Percentiles rank a stretch among this genome's conserved stretches.
These are phyloP conservation scores for Lasioglossum villosulum DNA, from an alignment of 2,888 invertebrate genomes.

Conservation along the genomic window DNA sequence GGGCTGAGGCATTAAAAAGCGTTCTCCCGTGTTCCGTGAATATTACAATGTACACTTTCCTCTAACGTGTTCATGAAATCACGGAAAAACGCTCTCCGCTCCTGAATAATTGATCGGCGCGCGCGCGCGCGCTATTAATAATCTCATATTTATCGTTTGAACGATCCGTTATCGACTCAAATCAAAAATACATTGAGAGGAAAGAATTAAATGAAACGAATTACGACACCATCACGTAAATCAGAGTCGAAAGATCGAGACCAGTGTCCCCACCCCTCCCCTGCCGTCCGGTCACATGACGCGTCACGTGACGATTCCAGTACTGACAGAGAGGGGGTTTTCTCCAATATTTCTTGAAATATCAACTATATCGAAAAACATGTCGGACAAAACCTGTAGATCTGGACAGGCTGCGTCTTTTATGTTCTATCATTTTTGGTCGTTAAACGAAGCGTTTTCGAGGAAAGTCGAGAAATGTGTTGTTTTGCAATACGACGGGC, in stretches of 20 bases:
- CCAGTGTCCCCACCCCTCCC: too few species aligned
- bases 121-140: background rate
- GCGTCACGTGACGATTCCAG: too few species aligned
- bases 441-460: background rate
- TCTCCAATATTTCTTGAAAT: background rate
- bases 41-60: conserved; percentile 17
- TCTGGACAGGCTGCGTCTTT: background rate
- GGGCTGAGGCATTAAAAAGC: conserved; percentile 14
- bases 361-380: background rate
- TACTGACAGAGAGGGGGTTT: too few species aligned
- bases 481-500: too few species aligned
- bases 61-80: conserved; percentile 7
- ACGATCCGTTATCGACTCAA: background rate
- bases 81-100: background rate
- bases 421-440: background rate
- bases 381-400: background rate
- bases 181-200: background rate
- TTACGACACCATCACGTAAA: background rate
- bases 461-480: background rate
- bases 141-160: conserved; percentile 4
- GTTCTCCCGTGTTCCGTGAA: conserved; percentile 25
- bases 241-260: too few species aligned
- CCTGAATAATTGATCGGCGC: background rate
- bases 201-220: background rate
- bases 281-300: too few species aligned